Conservation (phyloP, 1,140 invertebrate genomes). For the Gryon sp. region DNA sequence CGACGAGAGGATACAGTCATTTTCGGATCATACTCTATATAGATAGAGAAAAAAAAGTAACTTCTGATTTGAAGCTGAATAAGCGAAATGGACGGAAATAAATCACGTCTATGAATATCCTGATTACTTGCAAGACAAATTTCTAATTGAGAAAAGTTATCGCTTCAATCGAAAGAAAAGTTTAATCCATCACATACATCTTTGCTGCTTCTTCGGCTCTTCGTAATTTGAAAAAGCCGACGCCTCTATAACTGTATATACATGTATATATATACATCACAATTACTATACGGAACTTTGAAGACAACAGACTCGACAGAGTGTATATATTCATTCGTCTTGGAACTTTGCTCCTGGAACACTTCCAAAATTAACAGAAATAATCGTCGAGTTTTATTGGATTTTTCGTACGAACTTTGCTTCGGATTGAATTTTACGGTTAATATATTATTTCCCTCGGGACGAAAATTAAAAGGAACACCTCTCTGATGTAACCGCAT, state of each 20-base stretch:
- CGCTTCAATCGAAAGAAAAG: background rate
- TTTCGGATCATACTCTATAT: too few relatives aligned
- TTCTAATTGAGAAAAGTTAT: constrained; percentile 29
- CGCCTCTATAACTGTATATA: background rate
- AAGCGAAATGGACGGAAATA: background rate
- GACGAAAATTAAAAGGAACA: too few relatives aligned
- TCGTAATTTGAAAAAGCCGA: constrained; percentile 8
- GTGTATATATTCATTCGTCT: constrained; percentile 11
- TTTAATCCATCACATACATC: constrained; percentile 9
- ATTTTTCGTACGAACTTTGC: background rate
- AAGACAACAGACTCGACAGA: constrained; percentile 3
- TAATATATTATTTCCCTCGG: background rate
- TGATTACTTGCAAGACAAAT: constrained; percentile 14
- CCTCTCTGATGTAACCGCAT: too few relatives aligned
- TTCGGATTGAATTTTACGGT: constrained; percentile 7
- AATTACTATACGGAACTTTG: constrained; percentile 12
- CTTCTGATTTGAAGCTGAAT: too few relatives aligned
- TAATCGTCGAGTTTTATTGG: constrained; percentile 11
- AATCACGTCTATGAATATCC: constrained; percentile 14
- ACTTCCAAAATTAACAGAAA: constrained; percentile 31
- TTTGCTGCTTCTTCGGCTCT: background rate
- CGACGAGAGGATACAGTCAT: background rate
- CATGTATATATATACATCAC: too few relatives aligned
- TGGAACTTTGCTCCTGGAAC: constrained; percentile 1
- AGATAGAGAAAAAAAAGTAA: too few relatives aligned